A percentile compares a stretch with the other conserved stretches of the same genome.
Evolutionary conservation across 2,888 invertebrate species (phyloP).

Genomic region (Lasioglossum figueresi): DNA sequence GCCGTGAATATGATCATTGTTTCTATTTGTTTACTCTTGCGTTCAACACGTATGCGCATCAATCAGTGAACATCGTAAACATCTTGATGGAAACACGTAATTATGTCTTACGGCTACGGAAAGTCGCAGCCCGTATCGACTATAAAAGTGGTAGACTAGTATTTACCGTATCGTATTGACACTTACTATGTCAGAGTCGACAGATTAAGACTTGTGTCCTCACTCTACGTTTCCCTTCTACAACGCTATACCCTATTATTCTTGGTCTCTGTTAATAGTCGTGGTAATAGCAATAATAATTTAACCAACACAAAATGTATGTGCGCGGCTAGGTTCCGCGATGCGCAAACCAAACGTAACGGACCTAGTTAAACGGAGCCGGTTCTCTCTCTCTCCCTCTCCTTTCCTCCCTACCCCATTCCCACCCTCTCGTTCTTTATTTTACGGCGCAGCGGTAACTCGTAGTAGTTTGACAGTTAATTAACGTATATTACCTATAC

Average conservation of each 20-base stretch:
- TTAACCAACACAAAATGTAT: background rate
- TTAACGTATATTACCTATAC: constrained; percentile 57
- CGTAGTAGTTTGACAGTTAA: constrained; percentile 77
- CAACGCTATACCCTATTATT: background rate
- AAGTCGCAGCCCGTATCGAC: no score
- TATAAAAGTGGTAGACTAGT: no score
- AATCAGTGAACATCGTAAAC: no score
- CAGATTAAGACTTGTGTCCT: no score
- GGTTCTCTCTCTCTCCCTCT: constrained; percentile 36
- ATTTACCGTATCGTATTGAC: no score
- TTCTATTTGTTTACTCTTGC: no score
- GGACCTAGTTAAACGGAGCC: constrained; percentile 50
- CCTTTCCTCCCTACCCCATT: constrained; percentile 27
- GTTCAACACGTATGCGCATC: no score
- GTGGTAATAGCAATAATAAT: background rate
- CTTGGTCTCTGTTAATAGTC: background rate
- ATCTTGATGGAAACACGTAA: no score
- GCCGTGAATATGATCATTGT: no score
- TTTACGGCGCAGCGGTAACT: constrained; percentile 67
- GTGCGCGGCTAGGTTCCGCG: constrained; percentile 2
- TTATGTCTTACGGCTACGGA: no score
- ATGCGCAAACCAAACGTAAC: constrained; percentile 53
- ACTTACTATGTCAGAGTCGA: no score
- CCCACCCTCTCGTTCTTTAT: background rate
- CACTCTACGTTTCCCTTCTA: no score